phyloP scores from a whole-genome alignment of 1,140 invertebrate species.

The Pteromalus puparum region DNA sequence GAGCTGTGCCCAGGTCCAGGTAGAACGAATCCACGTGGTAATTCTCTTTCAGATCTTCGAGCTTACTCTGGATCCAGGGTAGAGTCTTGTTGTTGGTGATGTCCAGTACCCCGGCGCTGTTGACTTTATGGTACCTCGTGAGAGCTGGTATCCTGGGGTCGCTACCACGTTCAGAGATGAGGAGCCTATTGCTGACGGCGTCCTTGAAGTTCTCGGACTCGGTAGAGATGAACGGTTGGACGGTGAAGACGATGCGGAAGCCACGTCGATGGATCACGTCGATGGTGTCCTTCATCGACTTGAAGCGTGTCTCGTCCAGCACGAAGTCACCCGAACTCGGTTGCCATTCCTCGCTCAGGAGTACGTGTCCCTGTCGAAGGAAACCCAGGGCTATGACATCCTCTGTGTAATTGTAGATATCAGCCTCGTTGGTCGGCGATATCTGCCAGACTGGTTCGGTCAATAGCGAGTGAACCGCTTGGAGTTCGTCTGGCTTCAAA shows the following conservation, averaged over 20 bases:
- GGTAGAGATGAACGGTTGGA: slow-evolving; percentile 91
- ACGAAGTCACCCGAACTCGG: slow-evolving; percentile 86
- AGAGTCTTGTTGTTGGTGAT: slow-evolving; percentile 87
- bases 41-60: slow-evolving; percentile 82
- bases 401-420: slow-evolving; percentile 88
- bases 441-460: slow-evolving; percentile 91
- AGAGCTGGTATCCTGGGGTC: slow-evolving; percentile 85
- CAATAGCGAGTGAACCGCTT: slow-evolving; percentile 84
- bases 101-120: slow-evolving; percentile 88
- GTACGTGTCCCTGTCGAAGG: slow-evolving; percentile 85
- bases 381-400: slow-evolving; percentile 85
- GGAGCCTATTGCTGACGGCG: slow-evolving; percentile 81
- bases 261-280: slow-evolving; percentile 88
- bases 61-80: slow-evolving; percentile 86
- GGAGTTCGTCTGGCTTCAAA: slow-evolving; percentile 83
- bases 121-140: slow-evolving; percentile 84
- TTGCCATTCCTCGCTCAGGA: slow-evolving; percentile 91
- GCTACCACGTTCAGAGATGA: slow-evolving; percentile 84
- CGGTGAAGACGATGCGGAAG: slow-evolving; percentile 88
- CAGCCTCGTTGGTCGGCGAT: slow-evolving; percentile 81
- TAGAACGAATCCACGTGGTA: slow-evolving; percentile 93
- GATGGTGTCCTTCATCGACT: slow-evolving; percentile 85
- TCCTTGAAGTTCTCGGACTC: slow-evolving; percentile 88
- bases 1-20: slow-evolving; percentile 91
- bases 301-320: slow-evolving; percentile 83